Evolutionary conservation across 2,113 vertebrate genomes (phyloP), one percentile per base, ranked within the genome.

Genomic region (Vanacampus margaritifer): DNA sequence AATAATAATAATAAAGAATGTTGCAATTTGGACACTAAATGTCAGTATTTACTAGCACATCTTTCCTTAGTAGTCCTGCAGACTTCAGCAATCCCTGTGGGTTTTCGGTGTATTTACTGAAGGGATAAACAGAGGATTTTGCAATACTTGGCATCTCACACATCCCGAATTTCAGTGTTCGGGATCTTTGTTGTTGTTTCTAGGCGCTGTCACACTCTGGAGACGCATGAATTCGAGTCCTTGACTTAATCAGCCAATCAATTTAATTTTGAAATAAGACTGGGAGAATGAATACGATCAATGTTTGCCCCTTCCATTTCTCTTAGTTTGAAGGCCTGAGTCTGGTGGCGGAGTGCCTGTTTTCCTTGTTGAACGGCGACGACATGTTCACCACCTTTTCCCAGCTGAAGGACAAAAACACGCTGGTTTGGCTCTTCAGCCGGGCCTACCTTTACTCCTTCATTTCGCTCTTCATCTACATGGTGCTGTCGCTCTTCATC

Each of bases 351-450:
- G 96, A 99, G 80, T 99, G 97, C 62, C 88, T 99, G 21, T 99
- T 98, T 87, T 99, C 97, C 35, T 88, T 99, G 76, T 81, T 99
- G 87, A 99, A 98, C 0, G 96, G 96, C 0, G 97, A 99, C n/a
- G 96, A 99, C 82, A 98, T 99, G 96, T 98, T 98, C 82, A 92
- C 94, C n/a, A 99, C 97, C 0, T 99, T 99, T 61, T 94, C 96
- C 19, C 90, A 98, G 78, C 94, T 98, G 75, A 94, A 95, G 79
- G 90, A 94, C 89, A 98, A 94, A 79, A 98, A 96, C 83, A 83
- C 32, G 0, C 62, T 98, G 80, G 96, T 99, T 80, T 98, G 97
- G 97, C 57, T 96, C 48, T 99, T 98, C 89, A 98, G 96, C 69
- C 90, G 95, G 0, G 77, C 93, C 0, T 99, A 99, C 74, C 90